phyloP scores from a whole-genome alignment of 1,140 invertebrate genomes.

The Cotesia chilonis region DNA sequence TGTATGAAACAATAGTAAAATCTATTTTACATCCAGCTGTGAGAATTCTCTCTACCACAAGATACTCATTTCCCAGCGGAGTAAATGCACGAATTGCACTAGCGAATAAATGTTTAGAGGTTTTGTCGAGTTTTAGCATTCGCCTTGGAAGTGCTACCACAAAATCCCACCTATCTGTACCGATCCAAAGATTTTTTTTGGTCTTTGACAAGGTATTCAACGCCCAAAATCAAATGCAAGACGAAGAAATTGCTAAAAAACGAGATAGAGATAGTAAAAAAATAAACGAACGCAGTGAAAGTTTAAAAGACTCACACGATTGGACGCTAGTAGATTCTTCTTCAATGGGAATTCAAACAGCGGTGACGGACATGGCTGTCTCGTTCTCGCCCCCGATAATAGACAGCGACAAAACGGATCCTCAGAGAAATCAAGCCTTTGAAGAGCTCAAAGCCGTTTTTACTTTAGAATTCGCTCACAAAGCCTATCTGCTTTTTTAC shows the following conservation, averaged over 20 bases:
- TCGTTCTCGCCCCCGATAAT: conserved; percentile 66
- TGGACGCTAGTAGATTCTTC: conserved; percentile 34
- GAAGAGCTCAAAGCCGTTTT: conserved; percentile 85
- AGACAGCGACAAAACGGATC: conserved; percentile 49
- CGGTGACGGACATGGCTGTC: conserved; percentile 53
- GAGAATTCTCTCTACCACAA: conserved; percentile 76
- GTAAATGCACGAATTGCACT: conserved; percentile 75
- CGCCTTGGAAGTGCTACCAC: conserved; percentile 87
- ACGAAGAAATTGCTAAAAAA: conserved; percentile 20
- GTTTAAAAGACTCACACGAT: conserved; percentile 22
- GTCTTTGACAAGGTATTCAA: conserved; percentile 83
- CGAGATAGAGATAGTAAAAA: not conserved
- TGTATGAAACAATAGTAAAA: conserved; percentile 79
- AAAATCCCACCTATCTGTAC: conserved; percentile 77
- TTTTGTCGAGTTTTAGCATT: conserved; percentile 79
- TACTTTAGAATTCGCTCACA: conserved; percentile 82
- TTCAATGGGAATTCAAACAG: conserved; percentile 30
- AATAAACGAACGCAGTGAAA: conserved; percentile 11
- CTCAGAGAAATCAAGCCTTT: conserved; percentile 66
- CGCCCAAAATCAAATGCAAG: conserved; percentile 32
- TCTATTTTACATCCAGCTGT: conserved; percentile 82
- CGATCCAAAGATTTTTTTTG: conserved; percentile 78
- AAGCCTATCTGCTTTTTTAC: conserved; percentile 82
- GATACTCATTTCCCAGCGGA: conserved; percentile 82
- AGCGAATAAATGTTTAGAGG: conserved; percentile 82